A percentile compares a stretch with the other conserved stretches of the same genome.
These are phyloP conservation scores for Thryonomys swinderianus DNA, from an alignment of 2,113 vertebrate species.

Conservation along the genomic window DNA sequence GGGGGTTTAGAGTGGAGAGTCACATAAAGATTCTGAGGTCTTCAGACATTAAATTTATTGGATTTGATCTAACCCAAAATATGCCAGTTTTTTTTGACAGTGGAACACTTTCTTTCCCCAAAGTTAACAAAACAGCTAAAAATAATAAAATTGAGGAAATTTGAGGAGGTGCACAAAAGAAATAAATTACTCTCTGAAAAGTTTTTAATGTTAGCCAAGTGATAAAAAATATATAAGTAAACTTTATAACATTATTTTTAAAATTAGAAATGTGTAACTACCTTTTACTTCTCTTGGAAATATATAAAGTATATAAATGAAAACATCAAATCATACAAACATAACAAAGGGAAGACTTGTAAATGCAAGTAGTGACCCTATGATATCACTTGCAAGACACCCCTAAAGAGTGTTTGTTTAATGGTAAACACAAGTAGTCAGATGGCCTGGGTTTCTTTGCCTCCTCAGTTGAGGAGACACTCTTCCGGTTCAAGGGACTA, in stretches of 20 bases:
- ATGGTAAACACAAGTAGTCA: not conserved
- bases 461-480: not conserved
- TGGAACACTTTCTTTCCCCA: not conserved
- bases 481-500: not conserved
- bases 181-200: constrained; percentile 26
- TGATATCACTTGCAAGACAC: not conserved
- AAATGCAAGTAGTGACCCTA: not conserved
- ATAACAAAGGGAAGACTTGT: not conserved
- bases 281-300: constrained; percentile 45
- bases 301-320: not conserved
- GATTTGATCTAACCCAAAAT: constrained; percentile 18
- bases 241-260: not conserved
- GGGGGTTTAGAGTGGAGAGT: not conserved
- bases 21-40: not conserved
- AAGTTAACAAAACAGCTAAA: not conserved
- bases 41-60: not conserved
- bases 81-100: not conserved
- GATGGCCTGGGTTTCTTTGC: not conserved
- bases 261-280: constrained; percentile 15
- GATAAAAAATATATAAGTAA: not conserved
- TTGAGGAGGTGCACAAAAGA: not conserved
- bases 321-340: not conserved
- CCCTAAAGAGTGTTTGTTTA: not conserved
- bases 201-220: constrained; percentile 29
- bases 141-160: not conserved